These are phyloP conservation scores for Pseudocheirus occidentalis DNA, from an alignment of 2,797 vertebrate species.

Conservation along the genomic window DNA sequence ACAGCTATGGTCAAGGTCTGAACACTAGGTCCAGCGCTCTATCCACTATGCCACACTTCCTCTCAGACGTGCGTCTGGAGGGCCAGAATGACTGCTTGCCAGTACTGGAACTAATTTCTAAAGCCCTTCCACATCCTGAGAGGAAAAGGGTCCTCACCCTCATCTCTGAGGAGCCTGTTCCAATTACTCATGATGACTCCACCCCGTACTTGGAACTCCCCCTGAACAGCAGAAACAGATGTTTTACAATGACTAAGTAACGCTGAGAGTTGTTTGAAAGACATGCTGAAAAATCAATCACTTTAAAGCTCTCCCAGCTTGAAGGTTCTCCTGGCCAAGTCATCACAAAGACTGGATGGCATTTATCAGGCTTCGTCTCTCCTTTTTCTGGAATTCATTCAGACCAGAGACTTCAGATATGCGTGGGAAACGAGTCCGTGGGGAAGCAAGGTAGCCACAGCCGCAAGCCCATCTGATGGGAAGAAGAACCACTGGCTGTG, in stretches of 20 bases:
- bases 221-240: slow-evolving; percentile 74
- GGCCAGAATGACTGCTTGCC: not conserved
- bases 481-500: slow-evolving; percentile 50
- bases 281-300: slow-evolving; percentile 68
- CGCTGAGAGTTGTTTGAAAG: slow-evolving; percentile 71
- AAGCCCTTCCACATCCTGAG: slow-evolving; percentile 61
- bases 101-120: slow-evolving; percentile 25
- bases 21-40: not conserved
- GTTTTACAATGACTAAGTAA: slow-evolving; percentile 68
- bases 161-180: slow-evolving; percentile 64
- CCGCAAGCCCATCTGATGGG: slow-evolving; percentile 46
- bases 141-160: slow-evolving; percentile 16
- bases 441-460: slow-evolving; percentile 28
- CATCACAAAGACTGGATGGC: slow-evolving; percentile 43
- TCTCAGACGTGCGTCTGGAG: not conserved
- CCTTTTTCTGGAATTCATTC: slow-evolving; percentile 63
- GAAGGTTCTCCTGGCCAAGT: slow-evolving; percentile 21
- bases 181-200: slow-evolving; percentile 71
- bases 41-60: not conserved
- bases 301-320: slow-evolving; percentile 53
- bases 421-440: not conserved
- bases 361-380: slow-evolving; percentile 52
- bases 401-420: slow-evolving; percentile 58
- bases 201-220: slow-evolving; percentile 71
- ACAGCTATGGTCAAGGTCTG: not conserved